Evolutionary conservation across 53 echinoderm and acorn worm species (phyloP).

Genomic region (Paelopatides confundens): DNA sequence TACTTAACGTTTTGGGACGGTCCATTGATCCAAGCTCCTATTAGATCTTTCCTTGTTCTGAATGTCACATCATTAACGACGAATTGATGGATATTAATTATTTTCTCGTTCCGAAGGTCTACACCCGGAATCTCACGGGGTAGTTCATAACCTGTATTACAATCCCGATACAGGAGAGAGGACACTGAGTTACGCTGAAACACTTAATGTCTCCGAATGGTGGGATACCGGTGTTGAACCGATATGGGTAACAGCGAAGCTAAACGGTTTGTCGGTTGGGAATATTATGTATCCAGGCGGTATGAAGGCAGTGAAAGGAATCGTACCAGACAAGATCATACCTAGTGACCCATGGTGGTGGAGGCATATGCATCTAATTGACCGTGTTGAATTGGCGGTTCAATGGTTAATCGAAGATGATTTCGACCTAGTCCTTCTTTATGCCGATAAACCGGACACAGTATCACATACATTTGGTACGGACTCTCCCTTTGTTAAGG

Average conservation of each 20-base stretch:
- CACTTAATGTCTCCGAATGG: constrained; percentile 77
- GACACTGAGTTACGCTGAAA: constrained; percentile 59
- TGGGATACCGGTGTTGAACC: constrained; percentile 78
- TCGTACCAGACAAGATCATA: constrained; percentile 66
- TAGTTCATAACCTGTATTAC: constrained; percentile 71
- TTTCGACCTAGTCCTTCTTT: constrained; percentile 54
- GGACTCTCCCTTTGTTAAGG: constrained; percentile 9
- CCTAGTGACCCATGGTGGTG: constrained; percentile 69
- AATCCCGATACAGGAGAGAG: constrained; percentile 55
- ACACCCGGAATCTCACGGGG: constrained; percentile 75
- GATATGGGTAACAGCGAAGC: constrained; percentile 83
- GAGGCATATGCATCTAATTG: constrained; percentile 53
- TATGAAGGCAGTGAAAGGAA: constrained; percentile 71
- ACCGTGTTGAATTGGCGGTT: constrained; percentile 65
- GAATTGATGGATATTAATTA: not conserved
- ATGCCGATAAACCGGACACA: constrained; percentile 60
- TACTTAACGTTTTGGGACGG: too few relatives aligned
- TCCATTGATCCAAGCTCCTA: too few relatives aligned
- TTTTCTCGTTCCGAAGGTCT: constrained; percentile 47
- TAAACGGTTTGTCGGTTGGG: constrained; percentile 71
- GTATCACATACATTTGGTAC: constrained; percentile 47
- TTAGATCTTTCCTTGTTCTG: too few relatives aligned
- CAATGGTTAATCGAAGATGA: constrained; percentile 75
- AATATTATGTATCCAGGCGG: constrained; percentile 82
- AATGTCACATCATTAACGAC: too few relatives aligned